Percentiles rank a stretch among this genome's conserved stretches.
Evolutionary conservation across 1,140 invertebrate species (phyloP).

Genomic region (Polyergus mexicanus): DNA sequence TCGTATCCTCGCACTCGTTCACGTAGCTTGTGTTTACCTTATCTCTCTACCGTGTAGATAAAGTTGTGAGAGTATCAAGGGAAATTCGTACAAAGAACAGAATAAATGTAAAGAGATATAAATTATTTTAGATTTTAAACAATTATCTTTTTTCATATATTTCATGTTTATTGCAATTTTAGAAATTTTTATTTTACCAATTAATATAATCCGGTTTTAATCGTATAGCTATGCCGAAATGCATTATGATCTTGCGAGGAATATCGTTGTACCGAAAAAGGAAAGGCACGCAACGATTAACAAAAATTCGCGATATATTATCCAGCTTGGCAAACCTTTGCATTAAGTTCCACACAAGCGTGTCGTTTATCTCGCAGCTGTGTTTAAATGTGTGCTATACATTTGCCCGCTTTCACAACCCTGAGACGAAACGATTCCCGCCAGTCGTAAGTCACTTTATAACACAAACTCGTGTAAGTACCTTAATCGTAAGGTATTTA

Average conservation of each 20-base stretch:
- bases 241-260: background rate
- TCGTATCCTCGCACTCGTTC: constrained; percentile 6
- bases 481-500: background rate
- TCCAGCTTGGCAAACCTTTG: constrained; percentile 33
- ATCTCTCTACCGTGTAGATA: background rate
- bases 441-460: constrained; percentile 27
- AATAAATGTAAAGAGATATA: background rate
- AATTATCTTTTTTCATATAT: background rate
- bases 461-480: constrained; percentile 1
- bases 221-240: background rate
- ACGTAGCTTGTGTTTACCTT: constrained; percentile 27
- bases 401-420: constrained; percentile 13
- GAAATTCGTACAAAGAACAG: background rate
- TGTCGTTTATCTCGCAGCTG: constrained; percentile 51
- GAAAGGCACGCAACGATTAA: constrained; percentile 14
- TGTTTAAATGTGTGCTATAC: constrained; percentile 33
- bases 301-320: constrained; percentile 23
- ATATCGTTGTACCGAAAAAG: background rate
- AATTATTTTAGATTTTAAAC: constrained; percentile 11
- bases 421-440: constrained; percentile 20
- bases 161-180: background rate
- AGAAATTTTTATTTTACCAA: background rate
- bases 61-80: background rate
- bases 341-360: background rate
- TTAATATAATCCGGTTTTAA: background rate